Evolutionary conservation across 2,888 invertebrate genomes (phyloP).

Genomic region (Diabrotica balteata): DNA sequence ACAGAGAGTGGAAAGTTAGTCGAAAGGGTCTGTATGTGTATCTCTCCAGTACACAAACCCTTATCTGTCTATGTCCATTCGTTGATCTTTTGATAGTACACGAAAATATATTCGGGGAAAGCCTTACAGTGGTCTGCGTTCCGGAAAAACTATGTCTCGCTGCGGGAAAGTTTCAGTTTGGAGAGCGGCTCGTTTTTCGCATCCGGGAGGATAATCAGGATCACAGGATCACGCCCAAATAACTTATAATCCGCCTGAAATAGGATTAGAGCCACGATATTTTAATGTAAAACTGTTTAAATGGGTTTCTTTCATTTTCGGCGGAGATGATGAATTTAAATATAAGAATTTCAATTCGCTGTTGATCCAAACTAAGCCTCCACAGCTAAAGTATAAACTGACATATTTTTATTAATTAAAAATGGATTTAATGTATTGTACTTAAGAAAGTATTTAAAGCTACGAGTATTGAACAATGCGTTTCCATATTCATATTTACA

Average conservation of each 20-base stretch:
- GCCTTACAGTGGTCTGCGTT: constrained; percentile 30
- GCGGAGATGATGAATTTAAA: too few relatives aligned
- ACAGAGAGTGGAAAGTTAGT: constrained; percentile 28
- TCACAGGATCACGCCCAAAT: constrained; percentile 26
- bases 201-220: constrained; percentile 32
- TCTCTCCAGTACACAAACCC: constrained; percentile 32
- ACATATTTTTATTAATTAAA: too few relatives aligned
- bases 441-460: too few relatives aligned
- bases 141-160: constrained; percentile 29
- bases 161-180: constrained; percentile 26
- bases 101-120: constrained; percentile 34
- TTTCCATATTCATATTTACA: too few relatives aligned
- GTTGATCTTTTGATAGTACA: constrained; percentile 35
- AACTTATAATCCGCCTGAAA: constrained; percentile 28
- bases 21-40: constrained; percentile 32
- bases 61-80: constrained; percentile 33
- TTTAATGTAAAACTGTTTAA: constrained; percentile 13
- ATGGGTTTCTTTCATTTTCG: neutral
- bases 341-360: too few relatives aligned
- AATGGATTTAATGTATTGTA: too few relatives aligned
- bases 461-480: too few relatives aligned
- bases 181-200: constrained; percentile 27
- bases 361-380: too few relatives aligned
- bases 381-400: too few relatives aligned
- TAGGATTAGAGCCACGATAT: constrained; percentile 26